Conservation (phyloP, 1,140 invertebrate genomes). For the Heliothis virescens region DNA sequence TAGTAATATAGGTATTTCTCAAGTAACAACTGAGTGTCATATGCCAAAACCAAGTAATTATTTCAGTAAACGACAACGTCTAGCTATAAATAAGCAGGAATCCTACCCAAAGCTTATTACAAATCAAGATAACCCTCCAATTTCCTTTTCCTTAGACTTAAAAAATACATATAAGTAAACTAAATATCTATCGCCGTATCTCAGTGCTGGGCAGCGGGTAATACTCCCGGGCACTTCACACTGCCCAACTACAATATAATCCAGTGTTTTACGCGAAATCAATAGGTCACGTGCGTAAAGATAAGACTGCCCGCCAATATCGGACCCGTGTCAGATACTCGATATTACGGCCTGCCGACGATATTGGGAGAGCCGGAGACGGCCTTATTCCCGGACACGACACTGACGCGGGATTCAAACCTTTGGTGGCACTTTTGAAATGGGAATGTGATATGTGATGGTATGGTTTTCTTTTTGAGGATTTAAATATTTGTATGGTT, state of each 20-base stretch:
- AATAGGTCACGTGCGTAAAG: constrained; percentile 39
- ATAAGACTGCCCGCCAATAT: constrained; percentile 37
- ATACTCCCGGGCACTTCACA: constrained; percentile 38
- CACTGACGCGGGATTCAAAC: neutral
- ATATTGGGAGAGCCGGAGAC: constrained; percentile 13
- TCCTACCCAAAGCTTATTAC: neutral
- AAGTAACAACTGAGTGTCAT: no score
- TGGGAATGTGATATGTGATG: neutral
- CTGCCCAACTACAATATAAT: constrained; percentile 33
- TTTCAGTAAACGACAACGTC: no score
- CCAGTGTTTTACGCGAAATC: constrained; percentile 41
- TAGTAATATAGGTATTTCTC: no score
- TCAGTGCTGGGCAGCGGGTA: neutral
- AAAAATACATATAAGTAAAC: constrained; percentile 24
- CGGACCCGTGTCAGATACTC: constrained; percentile 34
- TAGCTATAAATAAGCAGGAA: neutral
- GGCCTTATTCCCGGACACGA: constrained; percentile 16
- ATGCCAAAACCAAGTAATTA: no score
- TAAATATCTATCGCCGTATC: constrained; percentile 8
- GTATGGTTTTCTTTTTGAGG: neutral
- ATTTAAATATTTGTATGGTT: neutral
- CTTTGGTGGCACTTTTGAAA: neutral
- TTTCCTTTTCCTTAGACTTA: constrained; percentile 13
- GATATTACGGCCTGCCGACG: constrained; percentile 15
- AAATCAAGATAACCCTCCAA: neutral